These are phyloP conservation scores for Ormia ochracea DNA, from an alignment of 2,888 invertebrate genomes.

Conservation along the genomic window DNA sequence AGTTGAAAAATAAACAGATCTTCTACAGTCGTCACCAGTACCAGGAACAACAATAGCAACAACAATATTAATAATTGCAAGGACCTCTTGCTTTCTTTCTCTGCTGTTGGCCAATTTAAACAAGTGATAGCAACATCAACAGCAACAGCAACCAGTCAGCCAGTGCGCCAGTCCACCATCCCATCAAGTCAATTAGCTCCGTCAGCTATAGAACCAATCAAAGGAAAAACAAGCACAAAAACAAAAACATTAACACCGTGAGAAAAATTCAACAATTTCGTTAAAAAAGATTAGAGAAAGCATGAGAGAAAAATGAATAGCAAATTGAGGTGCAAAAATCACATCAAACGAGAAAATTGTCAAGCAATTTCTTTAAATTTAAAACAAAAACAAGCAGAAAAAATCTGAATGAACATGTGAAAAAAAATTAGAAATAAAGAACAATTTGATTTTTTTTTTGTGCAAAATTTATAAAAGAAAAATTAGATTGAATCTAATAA, in stretches of 20 bases:
- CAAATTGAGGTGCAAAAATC: constrained; percentile 47
- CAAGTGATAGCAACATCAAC: not conserved
- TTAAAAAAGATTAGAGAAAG: not conserved
- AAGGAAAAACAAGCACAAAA: constrained; percentile 8
- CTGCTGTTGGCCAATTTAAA: not conserved
- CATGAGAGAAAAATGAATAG: not conserved
- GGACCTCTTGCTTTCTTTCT: not conserved
- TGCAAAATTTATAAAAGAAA: constrained; percentile 28
- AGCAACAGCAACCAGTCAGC: not conserved
- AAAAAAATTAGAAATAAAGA: constrained; percentile 23
- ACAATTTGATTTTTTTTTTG: not conserved
- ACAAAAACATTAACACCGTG: not conserved
- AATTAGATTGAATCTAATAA: constrained; percentile 36
- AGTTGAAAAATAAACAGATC: constrained; percentile 7
- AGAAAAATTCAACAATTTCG: not conserved
- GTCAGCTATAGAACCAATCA: not conserved
- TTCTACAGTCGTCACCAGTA: constrained; percentile 8
- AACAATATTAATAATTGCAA: too few relatives aligned
- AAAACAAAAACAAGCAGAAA: constrained; percentile 64
- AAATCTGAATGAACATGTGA: too few relatives aligned
- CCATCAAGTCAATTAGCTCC: not conserved
- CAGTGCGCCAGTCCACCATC: not conserved
- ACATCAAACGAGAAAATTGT: constrained; percentile 67
- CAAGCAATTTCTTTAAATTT: constrained; percentile 67
- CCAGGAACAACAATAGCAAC: not conserved